phyloP scores from a whole-genome alignment of 1,140 invertebrate genomes.

The Antheraea pernyi region DNA sequence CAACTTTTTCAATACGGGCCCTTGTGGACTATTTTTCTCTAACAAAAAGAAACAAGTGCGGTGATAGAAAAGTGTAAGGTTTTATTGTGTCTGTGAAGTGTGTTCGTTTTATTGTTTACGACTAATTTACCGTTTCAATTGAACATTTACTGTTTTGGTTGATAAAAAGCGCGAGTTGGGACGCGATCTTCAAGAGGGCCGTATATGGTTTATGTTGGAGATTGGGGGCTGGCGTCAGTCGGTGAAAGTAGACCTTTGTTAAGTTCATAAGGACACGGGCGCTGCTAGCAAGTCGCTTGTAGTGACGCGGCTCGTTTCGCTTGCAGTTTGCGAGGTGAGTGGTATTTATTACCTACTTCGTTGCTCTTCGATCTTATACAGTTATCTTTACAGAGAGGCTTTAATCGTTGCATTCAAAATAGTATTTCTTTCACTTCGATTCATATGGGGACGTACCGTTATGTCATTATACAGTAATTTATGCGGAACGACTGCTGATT shows the following conservation, averaged over 20 bases:
- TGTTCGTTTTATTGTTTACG: constrained; percentile 46
- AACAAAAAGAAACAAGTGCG: constrained; percentile 43
- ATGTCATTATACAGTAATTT: constrained; percentile 12
- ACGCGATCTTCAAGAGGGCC: constrained; percentile 61
- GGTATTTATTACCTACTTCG: constrained; percentile 56
- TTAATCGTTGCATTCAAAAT: constrained; percentile 31
- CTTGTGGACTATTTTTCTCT: constrained; percentile 39
- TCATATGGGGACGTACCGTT: constrained; percentile 22
- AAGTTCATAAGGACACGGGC: constrained; percentile 72
- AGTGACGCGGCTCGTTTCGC: constrained; percentile 61
- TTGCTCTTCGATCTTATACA: constrained; percentile 45
- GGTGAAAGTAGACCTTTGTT: constrained; percentile 77
- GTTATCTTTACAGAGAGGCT: constrained; percentile 39
- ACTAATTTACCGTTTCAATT: constrained; percentile 69
- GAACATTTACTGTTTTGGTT: constrained; percentile 73
- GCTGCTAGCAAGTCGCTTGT: constrained; percentile 55
- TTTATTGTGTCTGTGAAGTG: constrained; percentile 61
- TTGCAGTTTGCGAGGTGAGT: constrained; percentile 67
- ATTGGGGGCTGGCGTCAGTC: constrained; percentile 53
- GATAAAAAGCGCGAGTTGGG: constrained; percentile 63
- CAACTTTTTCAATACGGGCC: constrained; percentile 57
- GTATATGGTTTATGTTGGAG: constrained; percentile 65
- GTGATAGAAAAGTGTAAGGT: constrained; percentile 42
- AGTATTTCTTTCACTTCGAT: constrained; percentile 31
- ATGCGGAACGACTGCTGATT: not conserved